Base-by-base conservation (phyloP, 1,140 invertebrate species). In the Augochlora pura region DNA sequence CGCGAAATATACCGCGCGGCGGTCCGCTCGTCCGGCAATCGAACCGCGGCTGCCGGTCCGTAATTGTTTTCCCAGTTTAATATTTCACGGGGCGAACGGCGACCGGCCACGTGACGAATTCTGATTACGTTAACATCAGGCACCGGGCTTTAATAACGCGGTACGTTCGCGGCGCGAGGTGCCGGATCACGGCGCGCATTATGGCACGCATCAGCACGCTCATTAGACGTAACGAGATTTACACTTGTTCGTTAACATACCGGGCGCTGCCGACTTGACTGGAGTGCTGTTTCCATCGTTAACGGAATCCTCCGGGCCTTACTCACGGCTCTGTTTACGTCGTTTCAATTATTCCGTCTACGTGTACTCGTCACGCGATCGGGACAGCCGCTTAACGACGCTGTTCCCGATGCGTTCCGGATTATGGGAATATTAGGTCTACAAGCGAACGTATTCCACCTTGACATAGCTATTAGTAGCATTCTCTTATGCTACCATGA, bases 111-210 rank as follows among this genome's bases (percentile, higher is more conserved):
- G 63, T 38, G 23, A 62, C 71, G 46, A 80, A 76, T 80, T 76
- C 62, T 59, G 64, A 49, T 42, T 59, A 63, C 62, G 57, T 71
- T 83, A 74, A 83, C 67, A 42, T 80, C 81, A 80, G n/a, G n/a
- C 66, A 62, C 60, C 80, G 65, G 38, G 23, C 27, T 52, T 73
- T 63, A 73, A 52, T 52, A 52, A 27, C 59, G 25, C 25, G 12
- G 10, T 10, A n/a, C 0, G 6, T 54, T 54, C n/a, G 23, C 59
- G 9, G 59, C 12, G 59, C 59, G 5, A 62, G 59, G 14, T 62
- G 59, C 16, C 59, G 27, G 25, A 57, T 4, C 59, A 25, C 14
- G 25, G 59, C 25, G 27, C 27, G 5, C 79, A 66, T 81, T 81
- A 77, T 27, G 67, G 49, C 49, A 21, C 62, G 39, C 23, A 66